Evolutionary conservation across 2,888 invertebrate genomes (phyloP), one percentile per base, ranked within the genome.

Genomic region (Crocallis elinguaria): DNA sequence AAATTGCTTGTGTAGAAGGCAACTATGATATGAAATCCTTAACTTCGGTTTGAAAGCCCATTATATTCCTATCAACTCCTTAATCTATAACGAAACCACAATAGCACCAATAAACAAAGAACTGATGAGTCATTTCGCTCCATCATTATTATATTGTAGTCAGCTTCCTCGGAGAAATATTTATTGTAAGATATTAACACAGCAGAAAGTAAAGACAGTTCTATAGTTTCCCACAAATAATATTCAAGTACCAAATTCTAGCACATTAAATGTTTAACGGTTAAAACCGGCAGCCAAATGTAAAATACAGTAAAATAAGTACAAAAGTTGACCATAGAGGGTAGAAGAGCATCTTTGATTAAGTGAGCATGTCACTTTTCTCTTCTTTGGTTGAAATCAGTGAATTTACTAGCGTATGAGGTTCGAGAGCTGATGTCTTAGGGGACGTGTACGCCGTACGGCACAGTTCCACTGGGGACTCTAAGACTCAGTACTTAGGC

Each of bases 131-230:
- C 59, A 57, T 55, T 53, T 45, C 53, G 17, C 55, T 57, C 46
- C 27, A 52, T 56, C 57, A 62, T 60, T 60, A 60, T 60, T 62
- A 57, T 52, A 42, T 38, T 44, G 49, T 57, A 30, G 51, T 60
- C 35, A 57, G 54, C 56, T 58, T 48, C 62, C 46, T 23, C 32
- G 19, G 33, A 36, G 50, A 57, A 50, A 53, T 60, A 57, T 60
- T 57, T 62, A 56, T 49, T 49, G 30, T 32, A 12, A 27, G 41
- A 25, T 27, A 27, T 37, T 21, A 25, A 23, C 21, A 14, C 23
- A n/a, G 11, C n/a, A n/a, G 30, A 32, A 3, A 5, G n/a, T 3
- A 11, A 30, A 32, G 16, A 33, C 48, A 48, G 53, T 32, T 11
- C 0, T 4, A 3, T 42, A 46, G 21, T 32, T 39, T n/a, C 1